Percentiles rank a stretch among this genome's conserved stretches.
These are phyloP conservation scores for Andinoacara biseriatus DNA, from an alignment of 2,113 vertebrate genomes.

Conservation along the genomic window DNA sequence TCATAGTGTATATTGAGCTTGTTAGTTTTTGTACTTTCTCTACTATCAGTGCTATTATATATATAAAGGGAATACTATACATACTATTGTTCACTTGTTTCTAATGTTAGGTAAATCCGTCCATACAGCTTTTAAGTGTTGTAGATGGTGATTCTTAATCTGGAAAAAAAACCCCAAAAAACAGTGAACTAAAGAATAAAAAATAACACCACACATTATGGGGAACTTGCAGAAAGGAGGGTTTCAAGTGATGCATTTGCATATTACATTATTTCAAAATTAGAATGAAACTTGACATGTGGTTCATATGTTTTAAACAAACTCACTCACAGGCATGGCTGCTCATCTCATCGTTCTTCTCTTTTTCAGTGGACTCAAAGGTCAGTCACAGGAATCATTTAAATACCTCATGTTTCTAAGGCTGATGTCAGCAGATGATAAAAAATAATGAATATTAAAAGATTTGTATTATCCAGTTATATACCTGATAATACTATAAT, in stretches of 20 bases:
- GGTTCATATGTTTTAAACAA: too few species aligned
- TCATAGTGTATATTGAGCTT: background rate
- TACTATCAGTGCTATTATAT: background rate
- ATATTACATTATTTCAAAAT: rapidly evolving
- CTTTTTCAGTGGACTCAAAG: conserved; percentile 30
- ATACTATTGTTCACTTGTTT: too few species aligned
- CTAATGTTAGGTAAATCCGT: background rate
- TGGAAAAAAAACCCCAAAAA: background rate
- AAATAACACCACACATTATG: background rate
- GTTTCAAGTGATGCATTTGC: background rate
- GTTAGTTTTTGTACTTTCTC: too few species aligned
- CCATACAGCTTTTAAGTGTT: background rate
- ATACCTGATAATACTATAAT: background rate
- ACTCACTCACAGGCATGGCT: conserved; percentile 15
- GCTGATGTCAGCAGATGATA: too few species aligned
- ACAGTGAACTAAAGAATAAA: background rate
- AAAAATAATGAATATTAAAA: too few species aligned
- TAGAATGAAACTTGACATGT: background rate
- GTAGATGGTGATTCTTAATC: background rate
- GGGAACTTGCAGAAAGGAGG: background rate
- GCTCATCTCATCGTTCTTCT: conserved; percentile 2
- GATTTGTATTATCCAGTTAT: too few species aligned
- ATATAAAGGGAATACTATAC: background rate
- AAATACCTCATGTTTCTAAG: background rate
- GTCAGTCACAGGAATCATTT: background rate